These are phyloP conservation scores for Graphium colonna DNA, from an alignment of 2,888 invertebrate species.

Conservation along the genomic window DNA sequence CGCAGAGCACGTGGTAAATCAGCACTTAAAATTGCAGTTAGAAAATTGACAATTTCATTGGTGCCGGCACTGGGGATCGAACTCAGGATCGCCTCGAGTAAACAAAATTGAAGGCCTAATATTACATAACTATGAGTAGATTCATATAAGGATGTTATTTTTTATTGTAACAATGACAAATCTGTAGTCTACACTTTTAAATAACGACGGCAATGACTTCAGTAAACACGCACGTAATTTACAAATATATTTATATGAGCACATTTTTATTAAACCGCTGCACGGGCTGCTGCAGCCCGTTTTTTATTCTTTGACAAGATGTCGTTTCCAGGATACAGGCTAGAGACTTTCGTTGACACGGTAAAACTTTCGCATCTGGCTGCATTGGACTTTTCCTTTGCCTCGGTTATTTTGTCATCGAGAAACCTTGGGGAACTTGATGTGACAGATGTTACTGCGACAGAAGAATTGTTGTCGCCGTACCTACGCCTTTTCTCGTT, in stretches of 20 bases:
- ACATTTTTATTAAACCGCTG: background rate
- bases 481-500: constrained; percentile 25
- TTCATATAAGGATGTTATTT: too few relatives aligned
- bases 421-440: constrained; percentile 29
- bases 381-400: constrained; percentile 1
- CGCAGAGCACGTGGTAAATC: too few relatives aligned
- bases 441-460: constrained; percentile 37
- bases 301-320: constrained; percentile 37
- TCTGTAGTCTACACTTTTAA: background rate
- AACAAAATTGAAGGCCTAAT: too few relatives aligned
- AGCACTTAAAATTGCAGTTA: too few relatives aligned
- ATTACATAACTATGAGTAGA: too few relatives aligned
- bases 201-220: background rate
- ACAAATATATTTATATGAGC: background rate
- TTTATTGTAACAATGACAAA: too few relatives aligned
- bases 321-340: constrained; percentile 45
- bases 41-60: too few relatives aligned
- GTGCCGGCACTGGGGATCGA: too few relatives aligned
- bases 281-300: background rate
- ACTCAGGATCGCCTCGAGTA: too few relatives aligned
- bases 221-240: background rate
- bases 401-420: constrained; percentile 1
- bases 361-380: constrained; percentile 39
- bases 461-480: constrained; percentile 3
- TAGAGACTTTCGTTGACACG: constrained; percentile 39